A percentile compares a stretch with the other conserved stretches of the same genome.
Evolutionary conservation across 2,888 invertebrate species (phyloP).

Genomic region (Agriotes lineatus): DNA sequence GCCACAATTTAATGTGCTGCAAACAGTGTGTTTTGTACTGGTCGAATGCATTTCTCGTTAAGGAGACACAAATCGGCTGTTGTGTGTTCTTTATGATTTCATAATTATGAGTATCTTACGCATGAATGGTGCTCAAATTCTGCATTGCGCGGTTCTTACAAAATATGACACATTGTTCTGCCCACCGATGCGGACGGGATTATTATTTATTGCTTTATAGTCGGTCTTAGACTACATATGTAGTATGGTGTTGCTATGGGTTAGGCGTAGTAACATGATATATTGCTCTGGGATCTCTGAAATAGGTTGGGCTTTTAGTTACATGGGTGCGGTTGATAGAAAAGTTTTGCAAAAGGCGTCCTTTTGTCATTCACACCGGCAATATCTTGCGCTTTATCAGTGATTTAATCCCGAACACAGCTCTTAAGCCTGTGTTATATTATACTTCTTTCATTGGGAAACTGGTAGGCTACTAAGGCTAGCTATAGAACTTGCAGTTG

Average conservation of each 20-base stretch:
- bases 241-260: constrained; percentile 41
- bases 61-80: constrained; percentile 30
- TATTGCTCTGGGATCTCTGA: constrained; percentile 34
- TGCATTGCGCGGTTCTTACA: constrained; percentile 38
- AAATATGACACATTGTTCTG: constrained; percentile 51
- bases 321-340: constrained; percentile 36
- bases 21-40: constrained; percentile 28
- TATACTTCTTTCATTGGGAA: too few relatives aligned
- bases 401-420: not conserved
- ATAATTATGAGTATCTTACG: constrained; percentile 23
- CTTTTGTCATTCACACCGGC: constrained; percentile 15
- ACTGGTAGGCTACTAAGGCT: too few relatives aligned
- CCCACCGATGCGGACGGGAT: constrained; percentile 40
- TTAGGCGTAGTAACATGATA: constrained; percentile 41
- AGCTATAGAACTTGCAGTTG: too few relatives aligned
- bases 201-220: constrained; percentile 48
- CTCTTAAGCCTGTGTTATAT: too few relatives aligned
- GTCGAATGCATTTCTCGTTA: constrained; percentile 25
- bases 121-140: constrained; percentile 28
- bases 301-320: constrained; percentile 39
- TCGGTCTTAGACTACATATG: constrained; percentile 42
- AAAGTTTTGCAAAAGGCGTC: not conserved
- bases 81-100: constrained; percentile 30
- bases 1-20: constrained; percentile 26
- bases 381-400: not conserved